These are phyloP conservation scores for Acrocephalus scirpaceus DNA, from an alignment of 2,797 vertebrate genomes.

Conservation along the genomic window DNA sequence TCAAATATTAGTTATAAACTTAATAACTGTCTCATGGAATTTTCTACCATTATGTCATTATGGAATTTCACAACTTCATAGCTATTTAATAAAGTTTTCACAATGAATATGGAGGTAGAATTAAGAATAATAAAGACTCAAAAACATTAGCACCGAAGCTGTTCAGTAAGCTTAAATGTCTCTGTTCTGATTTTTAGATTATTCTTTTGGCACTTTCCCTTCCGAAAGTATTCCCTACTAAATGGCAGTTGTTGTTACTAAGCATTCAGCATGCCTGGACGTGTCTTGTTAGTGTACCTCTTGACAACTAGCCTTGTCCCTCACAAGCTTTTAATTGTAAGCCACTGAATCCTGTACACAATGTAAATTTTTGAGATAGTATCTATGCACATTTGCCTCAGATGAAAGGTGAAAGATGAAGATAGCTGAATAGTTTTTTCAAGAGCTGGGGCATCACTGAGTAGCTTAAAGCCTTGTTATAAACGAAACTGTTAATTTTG, in stretches of 20 bases:
- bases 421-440: too few species aligned
- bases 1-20: background rate
- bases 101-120: background rate
- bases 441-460: too few species aligned
- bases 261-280: background rate
- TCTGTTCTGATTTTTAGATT: background rate
- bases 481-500: too few species aligned
- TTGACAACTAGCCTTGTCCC: too few species aligned
- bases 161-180: background rate
- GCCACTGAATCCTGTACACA: background rate
- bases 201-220: background rate
- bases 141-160: background rate
- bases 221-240: background rate
- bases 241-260: background rate
- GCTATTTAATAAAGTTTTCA: background rate
- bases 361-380: background rate
- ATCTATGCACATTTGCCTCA: background rate
- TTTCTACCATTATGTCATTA: background rate
- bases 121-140: background rate
- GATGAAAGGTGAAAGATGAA: too few species aligned
- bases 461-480: too few species aligned
- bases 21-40: background rate
- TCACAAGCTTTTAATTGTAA: too few species aligned
- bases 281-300: too few species aligned
- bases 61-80: background rate